Base-by-base conservation (phyloP, 2,113 vertebrate species). In the Micronycteris hirsuta region DNA sequence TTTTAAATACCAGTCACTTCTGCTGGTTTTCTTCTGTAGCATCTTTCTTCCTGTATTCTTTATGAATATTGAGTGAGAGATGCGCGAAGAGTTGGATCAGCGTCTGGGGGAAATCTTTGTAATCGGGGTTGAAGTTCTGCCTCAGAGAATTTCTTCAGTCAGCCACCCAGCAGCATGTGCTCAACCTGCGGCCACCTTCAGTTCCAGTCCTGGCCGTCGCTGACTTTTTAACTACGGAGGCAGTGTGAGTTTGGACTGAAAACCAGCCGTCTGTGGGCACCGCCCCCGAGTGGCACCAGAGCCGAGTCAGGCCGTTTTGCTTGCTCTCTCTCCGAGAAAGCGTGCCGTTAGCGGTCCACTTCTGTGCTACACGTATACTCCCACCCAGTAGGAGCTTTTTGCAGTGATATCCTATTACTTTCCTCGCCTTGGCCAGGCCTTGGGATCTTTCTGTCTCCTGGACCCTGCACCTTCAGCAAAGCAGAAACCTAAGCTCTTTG, bases 341-440 rank as follows among this genome's bases (percentile, higher is more conserved):
- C 3, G 5, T 68, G 41, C 47, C 73, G n/a, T 5, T 80, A 63
- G 43, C 73, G 8, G 4, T 63, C 83, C 13, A 33, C 33, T 73
- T 71, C n/a, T 68, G 26, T 19, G 36, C 11, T 11, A 0, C 5
- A 4, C 52, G 1, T 43, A 2, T 5, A 52, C 14, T 1, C 4
- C 8, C 24, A 82, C 68, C 5, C 19, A 6, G 12, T 24, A 43
- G 2, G 33, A 24, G n/a, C 7, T 45, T 89, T 87, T 47, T 13
- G 43, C 4, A 15, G 7, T 68, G 13, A 22, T 63, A 22, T 71
- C 31, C 31, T 89, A 0, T 77, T 58, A 47, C 47, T 41, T 76
- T 41, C 65, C n/a, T 14, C 14, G 6, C 16, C 1, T 78, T n/a
- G 28, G 28, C 19, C 67, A 45, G 45, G 31, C 41, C 26, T 54